A percentile compares a stretch with the other conserved stretches of the same genome.
Evolutionary conservation across 2,888 invertebrate species (phyloP).

Genomic region (Zelleria hepariella): DNA sequence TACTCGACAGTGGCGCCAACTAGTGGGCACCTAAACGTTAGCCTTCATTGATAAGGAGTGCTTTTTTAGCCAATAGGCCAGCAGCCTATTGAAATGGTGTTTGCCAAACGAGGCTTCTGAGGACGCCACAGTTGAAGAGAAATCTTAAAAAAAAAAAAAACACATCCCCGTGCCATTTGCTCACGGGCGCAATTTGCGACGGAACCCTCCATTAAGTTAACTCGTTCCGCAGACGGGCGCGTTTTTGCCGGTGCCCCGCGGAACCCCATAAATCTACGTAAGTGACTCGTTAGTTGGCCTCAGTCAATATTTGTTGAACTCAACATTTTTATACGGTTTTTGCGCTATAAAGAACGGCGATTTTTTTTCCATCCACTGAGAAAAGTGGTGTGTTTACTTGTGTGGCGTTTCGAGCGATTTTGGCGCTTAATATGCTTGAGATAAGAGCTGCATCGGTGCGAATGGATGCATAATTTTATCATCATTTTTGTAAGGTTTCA

Average conservation of each 20-base stretch:
- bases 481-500: too few relatives aligned
- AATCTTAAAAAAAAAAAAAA: neutral
- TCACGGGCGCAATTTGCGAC: neutral
- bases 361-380: neutral
- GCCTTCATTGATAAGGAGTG: too few relatives aligned
- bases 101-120: neutral
- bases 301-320: constrained; percentile 7
- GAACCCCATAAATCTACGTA: constrained; percentile 11
- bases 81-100: too few relatives aligned
- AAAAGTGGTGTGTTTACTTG: neutral
- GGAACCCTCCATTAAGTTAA: constrained; percentile 5
- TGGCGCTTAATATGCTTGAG: too few relatives aligned
- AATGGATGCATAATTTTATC: too few relatives aligned
- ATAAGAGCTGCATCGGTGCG: too few relatives aligned
- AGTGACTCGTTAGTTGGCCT: constrained; percentile 11
- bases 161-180: neutral
- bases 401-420: too few relatives aligned
- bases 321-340: neutral
- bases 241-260: constrained; percentile 8
- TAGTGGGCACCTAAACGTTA: too few relatives aligned
- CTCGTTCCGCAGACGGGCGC: constrained; percentile 1
- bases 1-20: too few relatives aligned
- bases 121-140: neutral
- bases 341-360: neutral
- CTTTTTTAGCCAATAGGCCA: too few relatives aligned